Evolutionary conservation across 2,113 vertebrate species (phyloP).

Genomic region (Oncorhynchus kisutch): DNA sequence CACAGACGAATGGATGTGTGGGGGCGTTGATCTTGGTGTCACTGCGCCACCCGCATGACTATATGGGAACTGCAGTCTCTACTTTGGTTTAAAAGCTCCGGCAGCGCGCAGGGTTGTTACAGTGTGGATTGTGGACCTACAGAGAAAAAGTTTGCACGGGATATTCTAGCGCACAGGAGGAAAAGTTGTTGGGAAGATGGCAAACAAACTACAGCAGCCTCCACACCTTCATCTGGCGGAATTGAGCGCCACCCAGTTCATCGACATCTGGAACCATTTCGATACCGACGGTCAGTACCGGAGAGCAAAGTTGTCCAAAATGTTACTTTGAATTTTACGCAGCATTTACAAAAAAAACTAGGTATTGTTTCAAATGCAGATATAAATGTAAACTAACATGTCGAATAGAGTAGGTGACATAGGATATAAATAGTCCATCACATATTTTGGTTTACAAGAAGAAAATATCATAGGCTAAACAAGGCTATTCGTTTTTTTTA

Average conservation of each 20-base stretch:
- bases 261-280: slow-evolving; percentile 96
- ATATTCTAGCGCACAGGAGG: slow-evolving; percentile 51
- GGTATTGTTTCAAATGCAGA: too few relatives aligned
- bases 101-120: slow-evolving; percentile 55
- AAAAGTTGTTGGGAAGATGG: slow-evolving; percentile 68
- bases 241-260: slow-evolving; percentile 93
- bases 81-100: slow-evolving; percentile 76
- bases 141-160: slow-evolving; percentile 66
- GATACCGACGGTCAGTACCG: slow-evolving; percentile 87
- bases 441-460: too few relatives aligned
- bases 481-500: too few relatives aligned
- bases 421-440: too few relatives aligned
- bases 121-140: slow-evolving; percentile 58
- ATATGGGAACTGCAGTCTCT: slow-evolving; percentile 34
- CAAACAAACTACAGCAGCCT: slow-evolving; percentile 83
- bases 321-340: background rate
- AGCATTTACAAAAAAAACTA: too few relatives aligned
- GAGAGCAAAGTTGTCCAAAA: background rate
- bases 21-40: slow-evolving; percentile 5
- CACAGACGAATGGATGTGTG: background rate
- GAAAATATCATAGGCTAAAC: too few relatives aligned
- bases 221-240: slow-evolving; percentile 94
- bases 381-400: too few relatives aligned
- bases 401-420: too few relatives aligned
- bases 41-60: slow-evolving; percentile 72